phyloP scores from a whole-genome alignment of 92 coral and sea anemone genomes.

The Umimayanthus kanabou region DNA sequence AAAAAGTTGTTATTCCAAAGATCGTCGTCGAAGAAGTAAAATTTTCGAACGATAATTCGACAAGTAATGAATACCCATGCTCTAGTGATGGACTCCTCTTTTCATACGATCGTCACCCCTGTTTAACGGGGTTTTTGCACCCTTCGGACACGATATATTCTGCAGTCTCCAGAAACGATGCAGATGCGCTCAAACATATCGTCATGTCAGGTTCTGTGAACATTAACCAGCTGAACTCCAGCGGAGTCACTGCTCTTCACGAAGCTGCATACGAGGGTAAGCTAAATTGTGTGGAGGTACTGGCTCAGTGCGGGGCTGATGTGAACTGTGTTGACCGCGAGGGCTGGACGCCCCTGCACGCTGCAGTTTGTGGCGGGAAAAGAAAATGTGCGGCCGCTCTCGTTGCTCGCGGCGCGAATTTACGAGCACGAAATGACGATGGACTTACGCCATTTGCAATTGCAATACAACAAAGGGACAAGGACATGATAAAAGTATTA shows the following conservation, averaged over 20 bases:
- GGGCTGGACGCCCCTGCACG: constrained; percentile 92
- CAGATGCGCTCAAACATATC: constrained; percentile 70
- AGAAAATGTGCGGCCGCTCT: constrained; percentile 67
- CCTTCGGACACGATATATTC: constrained; percentile 78
- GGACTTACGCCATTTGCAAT: constrained; percentile 80
- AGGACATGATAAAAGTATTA: constrained; percentile 74
- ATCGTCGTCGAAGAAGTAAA: constrained; percentile 62
- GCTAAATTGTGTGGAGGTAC: constrained; percentile 60
- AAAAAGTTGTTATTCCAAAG: constrained; percentile 53
- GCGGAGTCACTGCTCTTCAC: constrained; percentile 87
- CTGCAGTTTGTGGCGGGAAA: constrained; percentile 88
- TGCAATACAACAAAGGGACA: constrained; percentile 82
- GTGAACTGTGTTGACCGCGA: constrained; percentile 71
- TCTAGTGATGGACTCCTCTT: constrained; percentile 11
- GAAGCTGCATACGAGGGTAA: constrained; percentile 91
- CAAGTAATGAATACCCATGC: constrained; percentile 6
- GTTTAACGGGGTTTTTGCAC: constrained; percentile 62
- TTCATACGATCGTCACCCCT: constrained; percentile 18
- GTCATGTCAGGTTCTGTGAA: constrained; percentile 84
- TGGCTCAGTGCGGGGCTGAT: constrained; percentile 82
- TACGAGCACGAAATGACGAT: constrained; percentile 74
- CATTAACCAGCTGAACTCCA: constrained; percentile 72
- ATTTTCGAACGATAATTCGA: constrained; percentile 46
- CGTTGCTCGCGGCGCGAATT: constrained; percentile 72
- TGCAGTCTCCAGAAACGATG: constrained; percentile 82